Conservation (phyloP, 2,888 invertebrate genomes). For the Cheilosia vernalis region DNA sequence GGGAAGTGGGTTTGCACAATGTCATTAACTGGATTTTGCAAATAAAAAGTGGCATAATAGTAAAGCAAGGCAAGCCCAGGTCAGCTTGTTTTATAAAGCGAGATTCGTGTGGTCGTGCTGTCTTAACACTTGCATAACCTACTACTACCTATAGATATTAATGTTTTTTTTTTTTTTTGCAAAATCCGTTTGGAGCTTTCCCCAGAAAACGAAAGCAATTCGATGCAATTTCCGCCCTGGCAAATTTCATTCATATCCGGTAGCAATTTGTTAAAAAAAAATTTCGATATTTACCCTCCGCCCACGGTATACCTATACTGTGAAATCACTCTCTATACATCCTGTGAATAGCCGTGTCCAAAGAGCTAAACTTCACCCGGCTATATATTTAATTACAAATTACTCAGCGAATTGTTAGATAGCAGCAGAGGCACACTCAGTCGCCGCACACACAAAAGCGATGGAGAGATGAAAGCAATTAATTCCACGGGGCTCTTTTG, state of each 20-base stretch:
- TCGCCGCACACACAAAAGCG: constrained; percentile 22
- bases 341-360: constrained; percentile 15
- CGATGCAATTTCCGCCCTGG: constrained; percentile 47
- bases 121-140: too few species aligned
- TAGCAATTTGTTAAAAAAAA: constrained; percentile 32
- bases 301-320: not conserved
- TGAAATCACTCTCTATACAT: constrained; percentile 33
- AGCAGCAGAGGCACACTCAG: constrained; percentile 48
- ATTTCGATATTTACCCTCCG: constrained; percentile 19
- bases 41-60: too few species aligned
- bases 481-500: constrained; percentile 69
- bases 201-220: constrained; percentile 25
- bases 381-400: constrained; percentile 65
- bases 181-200: not conserved
- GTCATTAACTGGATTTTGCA: too few species aligned
- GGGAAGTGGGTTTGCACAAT: too few species aligned
- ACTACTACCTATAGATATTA: too few species aligned
- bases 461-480: constrained; percentile 65
- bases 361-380: constrained; percentile 28
- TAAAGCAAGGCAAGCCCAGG: too few species aligned
- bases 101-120: too few species aligned
- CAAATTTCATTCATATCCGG: constrained; percentile 49
- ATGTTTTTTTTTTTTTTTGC: too few species aligned
- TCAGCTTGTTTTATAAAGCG: too few species aligned
- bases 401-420: constrained; percentile 69